These are phyloP conservation scores for Campodea augens DNA, from an alignment of 1,140 invertebrate genomes.

Conservation along the genomic window DNA sequence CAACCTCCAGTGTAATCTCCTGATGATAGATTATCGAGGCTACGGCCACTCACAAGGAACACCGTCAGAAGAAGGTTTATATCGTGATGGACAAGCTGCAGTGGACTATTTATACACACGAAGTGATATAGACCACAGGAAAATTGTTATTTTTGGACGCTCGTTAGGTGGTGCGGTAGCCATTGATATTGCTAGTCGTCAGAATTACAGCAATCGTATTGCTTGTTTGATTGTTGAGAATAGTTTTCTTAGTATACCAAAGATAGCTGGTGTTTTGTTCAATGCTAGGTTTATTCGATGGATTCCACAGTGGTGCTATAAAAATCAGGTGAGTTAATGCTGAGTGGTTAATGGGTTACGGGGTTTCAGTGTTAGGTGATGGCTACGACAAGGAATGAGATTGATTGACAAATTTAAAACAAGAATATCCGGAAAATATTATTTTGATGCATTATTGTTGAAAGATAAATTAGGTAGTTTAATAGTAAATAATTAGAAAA, in stretches of 20 bases:
- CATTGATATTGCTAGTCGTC: constrained; percentile 56
- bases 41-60: constrained; percentile 81
- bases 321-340: constrained; percentile 48
- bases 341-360: no score
- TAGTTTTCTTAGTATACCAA: constrained; percentile 84
- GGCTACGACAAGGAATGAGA: no score
- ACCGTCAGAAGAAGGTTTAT: constrained; percentile 69
- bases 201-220: constrained; percentile 50
- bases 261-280: constrained; percentile 62
- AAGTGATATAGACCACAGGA: constrained; percentile 58
- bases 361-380: no score
- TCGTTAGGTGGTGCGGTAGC: constrained; percentile 75
- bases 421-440: no score
- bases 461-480: no score
- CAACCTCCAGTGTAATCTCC: constrained; percentile 59
- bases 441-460: no score
- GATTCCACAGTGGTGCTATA: constrained; percentile 53
- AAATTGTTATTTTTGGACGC: constrained; percentile 83
- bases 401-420: no score
- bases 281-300: constrained; percentile 46
- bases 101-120: constrained; percentile 63
- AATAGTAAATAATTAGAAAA: no score
- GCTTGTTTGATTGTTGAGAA: constrained; percentile 81
- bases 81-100: constrained; percentile 68
- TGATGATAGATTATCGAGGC: constrained; percentile 82